These are phyloP conservation scores for Caenorhabditis sp. DNA, from an alignment of 2,888 invertebrate species.

Conservation along the genomic window DNA sequence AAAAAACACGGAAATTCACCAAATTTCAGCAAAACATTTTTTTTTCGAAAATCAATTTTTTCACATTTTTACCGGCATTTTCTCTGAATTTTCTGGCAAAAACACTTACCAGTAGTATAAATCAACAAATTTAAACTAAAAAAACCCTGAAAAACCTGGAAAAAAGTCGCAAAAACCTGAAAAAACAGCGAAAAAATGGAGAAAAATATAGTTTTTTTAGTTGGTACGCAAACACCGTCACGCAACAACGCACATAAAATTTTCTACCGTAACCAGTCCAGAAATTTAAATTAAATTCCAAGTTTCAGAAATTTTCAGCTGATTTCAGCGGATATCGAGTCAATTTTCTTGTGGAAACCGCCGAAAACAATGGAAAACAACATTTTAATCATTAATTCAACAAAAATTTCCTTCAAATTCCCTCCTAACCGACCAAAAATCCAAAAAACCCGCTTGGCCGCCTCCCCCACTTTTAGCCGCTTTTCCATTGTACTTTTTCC, in stretches of 20 bases:
- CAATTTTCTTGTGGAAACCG: too few species aligned
- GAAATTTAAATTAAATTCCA: too few species aligned
- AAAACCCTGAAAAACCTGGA: background rate
- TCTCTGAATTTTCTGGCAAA: background rate
- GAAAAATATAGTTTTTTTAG: too few species aligned
- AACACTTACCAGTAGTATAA: background rate
- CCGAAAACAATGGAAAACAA: too few species aligned
- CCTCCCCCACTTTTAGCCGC: too few species aligned
- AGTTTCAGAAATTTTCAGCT: background rate
- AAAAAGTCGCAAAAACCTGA: background rate
- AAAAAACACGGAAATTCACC: background rate
- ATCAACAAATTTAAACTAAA: too few species aligned
- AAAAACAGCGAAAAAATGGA: background rate
- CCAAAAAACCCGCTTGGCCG: too few species aligned
- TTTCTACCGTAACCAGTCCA: too few species aligned
- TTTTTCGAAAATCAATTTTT: background rate
- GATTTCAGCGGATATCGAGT: too few species aligned
- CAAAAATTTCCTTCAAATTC: background rate
- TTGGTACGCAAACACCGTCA: constrained; percentile 6
- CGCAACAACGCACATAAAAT: background rate
- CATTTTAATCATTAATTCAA: too few species aligned
- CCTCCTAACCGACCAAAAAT: background rate
- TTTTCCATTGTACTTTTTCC: constrained; percentile 35
- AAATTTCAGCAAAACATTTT: background rate
- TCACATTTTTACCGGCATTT: too few species aligned